Percentiles rank a stretch among this genome's conserved stretches.
phyloP scores from a whole-genome alignment of 2,113 vertebrate species.

The Actenoides hombroni region DNA sequence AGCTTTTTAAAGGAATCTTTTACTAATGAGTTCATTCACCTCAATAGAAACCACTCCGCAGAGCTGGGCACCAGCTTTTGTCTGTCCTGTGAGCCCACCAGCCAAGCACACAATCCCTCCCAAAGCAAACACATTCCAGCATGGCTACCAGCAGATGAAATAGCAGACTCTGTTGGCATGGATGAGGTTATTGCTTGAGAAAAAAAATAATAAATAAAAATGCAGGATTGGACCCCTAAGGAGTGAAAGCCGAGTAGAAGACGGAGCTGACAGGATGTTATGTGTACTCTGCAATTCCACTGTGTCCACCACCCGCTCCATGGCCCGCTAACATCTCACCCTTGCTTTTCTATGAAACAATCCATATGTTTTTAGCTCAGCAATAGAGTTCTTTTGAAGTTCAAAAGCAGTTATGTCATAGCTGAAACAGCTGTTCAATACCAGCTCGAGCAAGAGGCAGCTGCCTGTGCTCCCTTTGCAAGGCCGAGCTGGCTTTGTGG shows the following conservation, averaged over 20 bases:
- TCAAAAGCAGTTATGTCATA: slow-evolving; percentile 46
- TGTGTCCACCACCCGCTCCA: not conserved
- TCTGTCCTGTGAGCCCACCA: slow-evolving; percentile 2
- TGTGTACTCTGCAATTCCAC: not conserved
- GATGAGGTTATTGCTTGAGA: slow-evolving; percentile 1
- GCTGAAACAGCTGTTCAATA: not conserved
- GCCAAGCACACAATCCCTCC: not conserved
- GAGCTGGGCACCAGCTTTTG: slow-evolving; percentile 10
- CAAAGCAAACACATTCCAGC: slow-evolving; percentile 42
- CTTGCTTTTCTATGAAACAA: slow-evolving; percentile 34
- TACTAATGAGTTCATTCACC: not conserved
- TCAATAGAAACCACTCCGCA: not conserved
- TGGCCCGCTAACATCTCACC: not conserved
- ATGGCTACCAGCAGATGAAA: slow-evolving; percentile 40
- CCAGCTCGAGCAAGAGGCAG: not conserved
- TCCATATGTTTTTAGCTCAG: slow-evolving; percentile 56
- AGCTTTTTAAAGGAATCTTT: slow-evolving; percentile 10
- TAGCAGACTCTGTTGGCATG: slow-evolving; percentile 35
- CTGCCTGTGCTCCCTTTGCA: not conserved
- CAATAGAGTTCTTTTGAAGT: slow-evolving; percentile 63
- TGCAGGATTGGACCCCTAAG: not conserved
- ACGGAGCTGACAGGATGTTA: not conserved
- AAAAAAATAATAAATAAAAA: not conserved
- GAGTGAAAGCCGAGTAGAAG: not conserved
- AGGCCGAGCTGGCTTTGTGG: not conserved